Evolutionary conservation across 2,797 vertebrate species (phyloP).

Genomic region (Pipistrellus pipistrellus): DNA sequence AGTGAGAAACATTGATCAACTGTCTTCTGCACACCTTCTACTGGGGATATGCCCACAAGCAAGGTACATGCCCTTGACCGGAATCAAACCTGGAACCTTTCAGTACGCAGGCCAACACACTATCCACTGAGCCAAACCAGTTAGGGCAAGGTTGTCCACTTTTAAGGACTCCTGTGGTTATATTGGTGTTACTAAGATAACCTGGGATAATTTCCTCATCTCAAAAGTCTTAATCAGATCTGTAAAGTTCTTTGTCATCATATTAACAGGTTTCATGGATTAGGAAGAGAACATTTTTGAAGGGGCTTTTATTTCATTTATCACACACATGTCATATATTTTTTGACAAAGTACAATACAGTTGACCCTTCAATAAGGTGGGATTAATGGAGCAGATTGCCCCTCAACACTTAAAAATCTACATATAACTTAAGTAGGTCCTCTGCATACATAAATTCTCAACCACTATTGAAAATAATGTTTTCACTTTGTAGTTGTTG

Average conservation of each 20-base stretch:
- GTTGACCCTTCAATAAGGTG: neutral
- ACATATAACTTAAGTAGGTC: neutral
- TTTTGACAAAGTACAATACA: neutral
- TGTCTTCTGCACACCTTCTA: no score
- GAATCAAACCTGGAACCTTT: no score
- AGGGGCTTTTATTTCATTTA: neutral
- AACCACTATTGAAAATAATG: neutral
- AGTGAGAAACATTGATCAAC: no score
- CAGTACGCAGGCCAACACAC: no score
- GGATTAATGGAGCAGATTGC: neutral
- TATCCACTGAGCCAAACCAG: no score
- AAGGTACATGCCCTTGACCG: no score
- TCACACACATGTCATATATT: neutral
- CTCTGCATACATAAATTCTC: neutral
- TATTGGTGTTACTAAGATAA: neutral
- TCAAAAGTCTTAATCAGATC: neutral
- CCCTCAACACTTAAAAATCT: neutral
- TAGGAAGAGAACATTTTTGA: neutral
- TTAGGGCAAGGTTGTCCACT: neutral
- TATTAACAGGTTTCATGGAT: neutral
- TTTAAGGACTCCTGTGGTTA: neutral
- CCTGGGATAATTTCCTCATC: neutral
- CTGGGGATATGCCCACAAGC: no score
- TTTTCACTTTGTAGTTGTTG: neutral
- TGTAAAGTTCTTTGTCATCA: neutral